Conservation (phyloP, 2,888 invertebrate genomes). For the Ceramica pisi region DNA sequence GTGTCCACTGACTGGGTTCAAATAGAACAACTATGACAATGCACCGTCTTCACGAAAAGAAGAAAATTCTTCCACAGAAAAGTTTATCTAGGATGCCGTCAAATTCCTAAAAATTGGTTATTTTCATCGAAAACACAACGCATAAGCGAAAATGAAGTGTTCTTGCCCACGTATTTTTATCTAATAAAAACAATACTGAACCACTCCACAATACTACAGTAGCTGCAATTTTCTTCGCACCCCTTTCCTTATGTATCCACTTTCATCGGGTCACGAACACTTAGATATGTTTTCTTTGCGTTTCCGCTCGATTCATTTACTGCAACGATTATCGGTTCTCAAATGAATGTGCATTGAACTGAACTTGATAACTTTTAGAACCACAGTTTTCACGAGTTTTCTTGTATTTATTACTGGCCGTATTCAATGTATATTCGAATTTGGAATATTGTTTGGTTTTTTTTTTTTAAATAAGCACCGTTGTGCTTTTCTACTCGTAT, state of each 20-base stretch:
- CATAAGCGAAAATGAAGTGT: background rate
- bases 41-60: too few species aligned
- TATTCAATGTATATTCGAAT: background rate
- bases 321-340: constrained; percentile 48
- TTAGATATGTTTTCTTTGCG: constrained; percentile 13
- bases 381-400: too few species aligned
- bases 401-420: background rate
- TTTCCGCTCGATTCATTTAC: constrained; percentile 39
- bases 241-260: background rate
- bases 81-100: too few species aligned
- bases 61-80: too few species aligned
- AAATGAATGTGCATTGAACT: constrained; percentile 39
- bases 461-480: too few species aligned
- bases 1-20: too few species aligned
- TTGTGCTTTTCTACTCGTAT: too few species aligned
- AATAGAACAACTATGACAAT: too few species aligned
- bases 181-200: background rate
- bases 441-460: background rate
- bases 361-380: constrained; percentile 27
- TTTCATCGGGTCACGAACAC: constrained; percentile 8
- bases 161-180: background rate
- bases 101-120: background rate
- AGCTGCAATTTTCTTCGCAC: constrained; percentile 8
- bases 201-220: background rate
- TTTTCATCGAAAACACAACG: constrained; percentile 5